Evolutionary conservation across 2,888 invertebrate species (phyloP), one percentile per base, ranked within the genome.

Genomic region (Automeris io): DNA sequence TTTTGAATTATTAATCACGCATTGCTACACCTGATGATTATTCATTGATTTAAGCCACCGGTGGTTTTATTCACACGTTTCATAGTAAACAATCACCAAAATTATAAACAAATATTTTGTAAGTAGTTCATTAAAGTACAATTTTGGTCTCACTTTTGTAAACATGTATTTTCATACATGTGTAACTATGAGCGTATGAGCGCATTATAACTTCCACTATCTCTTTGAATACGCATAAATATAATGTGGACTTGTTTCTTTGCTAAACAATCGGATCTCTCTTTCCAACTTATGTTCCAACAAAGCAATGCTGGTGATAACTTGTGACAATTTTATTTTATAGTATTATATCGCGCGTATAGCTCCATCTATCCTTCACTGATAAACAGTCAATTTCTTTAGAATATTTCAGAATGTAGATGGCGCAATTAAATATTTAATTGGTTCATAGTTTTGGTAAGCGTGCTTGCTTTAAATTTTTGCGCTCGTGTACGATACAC

Each of bases 1-100:
- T 66, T 58, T 57, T 64, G 69, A 70, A 72, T 64, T 75, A 76
- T 73, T 75, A 61, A 74, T 68, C 70, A 67, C 65, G 62, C 63
- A 57, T 66, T 41, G 49, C 43, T 45, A 45, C 44, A 41, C 22
- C 18, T n/a, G 18, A 42, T 41, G 42, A 36, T 51, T 55, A 43
- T 43, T 49, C 56, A 59, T 61, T 49, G 46, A 40, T 49, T 54
- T 50, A 47, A 47, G 53, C 51, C 37, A 39, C 45, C 43, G 39
- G 42, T 49, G 45, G 25, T 43, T 25, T 45, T 38, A 43, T 54
- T 50, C 49, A 36, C 43, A 52, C 32, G 25, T 34, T 42, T 18
- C 32, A 7, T 13, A 11, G 5, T 3, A 9, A 23, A 18, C 32
- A 49, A 18, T 8, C 44, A 45, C 42, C 37, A 39, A 44, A 45